Evolutionary conservation across 64 coral and sea anemone species (phyloP).

Genomic region (Pocillopora verrucosa): DNA sequence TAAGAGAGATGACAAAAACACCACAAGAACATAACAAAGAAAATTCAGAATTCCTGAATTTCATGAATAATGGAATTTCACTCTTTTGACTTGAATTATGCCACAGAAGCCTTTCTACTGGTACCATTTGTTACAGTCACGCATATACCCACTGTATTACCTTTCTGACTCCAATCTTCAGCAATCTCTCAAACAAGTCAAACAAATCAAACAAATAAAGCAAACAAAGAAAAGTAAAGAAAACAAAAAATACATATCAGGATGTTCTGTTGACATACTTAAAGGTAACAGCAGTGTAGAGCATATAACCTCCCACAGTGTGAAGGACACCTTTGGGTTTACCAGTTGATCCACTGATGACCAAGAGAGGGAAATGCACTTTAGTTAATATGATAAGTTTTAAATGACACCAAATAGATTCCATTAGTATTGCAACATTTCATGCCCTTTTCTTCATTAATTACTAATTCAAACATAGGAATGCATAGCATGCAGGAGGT

Average conservation of each 20-base stretch:
- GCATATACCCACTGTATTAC: too few species aligned
- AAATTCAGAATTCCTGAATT: too few species aligned
- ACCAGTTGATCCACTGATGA: slow-evolving; percentile 90
- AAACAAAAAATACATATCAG: neutral
- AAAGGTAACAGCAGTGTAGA: slow-evolving; percentile 92
- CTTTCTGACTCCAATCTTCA: neutral
- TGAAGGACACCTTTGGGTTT: slow-evolving; percentile 95
- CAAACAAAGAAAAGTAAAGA: neutral
- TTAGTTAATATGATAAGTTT: neutral
- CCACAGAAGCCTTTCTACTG: too few species aligned
- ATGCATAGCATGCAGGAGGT: too few species aligned
- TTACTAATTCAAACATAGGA: too few species aligned
- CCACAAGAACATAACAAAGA: too few species aligned
- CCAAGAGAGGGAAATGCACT: neutral
- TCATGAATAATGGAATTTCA: too few species aligned
- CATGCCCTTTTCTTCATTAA: too few species aligned
- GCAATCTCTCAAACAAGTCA: neutral
- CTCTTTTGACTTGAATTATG: too few species aligned
- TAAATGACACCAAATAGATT: neutral
- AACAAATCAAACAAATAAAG: neutral
- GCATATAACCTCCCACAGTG: slow-evolving; percentile 92
- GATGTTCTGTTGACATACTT: slow-evolving; percentile 69
- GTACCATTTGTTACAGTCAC: too few species aligned
- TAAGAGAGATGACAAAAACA: too few species aligned
- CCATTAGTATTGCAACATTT: too few species aligned